Evolutionary conservation across 2,113 vertebrate genomes (phyloP), one percentile per base, ranked within the genome.

Genomic region (Corythornis cristatus): DNA sequence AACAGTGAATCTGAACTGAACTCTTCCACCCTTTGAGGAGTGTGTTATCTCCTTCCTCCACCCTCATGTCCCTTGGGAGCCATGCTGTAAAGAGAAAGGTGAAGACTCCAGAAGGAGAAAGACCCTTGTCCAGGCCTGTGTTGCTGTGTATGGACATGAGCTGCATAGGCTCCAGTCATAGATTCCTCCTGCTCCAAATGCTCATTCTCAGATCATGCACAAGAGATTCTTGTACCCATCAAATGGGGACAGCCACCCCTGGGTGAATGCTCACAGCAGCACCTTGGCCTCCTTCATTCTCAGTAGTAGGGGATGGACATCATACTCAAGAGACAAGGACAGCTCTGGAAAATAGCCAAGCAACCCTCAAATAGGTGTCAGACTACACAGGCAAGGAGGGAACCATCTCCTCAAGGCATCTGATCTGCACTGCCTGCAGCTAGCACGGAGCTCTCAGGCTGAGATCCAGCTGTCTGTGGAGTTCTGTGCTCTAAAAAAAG

Each of bases 191-290:
- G 82, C 71, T 87, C 54, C 89, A 71, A 45, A 48, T 8, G 13
- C 71, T 84, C 1, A 0, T 18, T 3, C 8, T 54, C n/a, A 15
- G n/a, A 42, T 40, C 31, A 18, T 0, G 9, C 25, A 66, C 14
- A 66, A 28, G 66, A 50, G 15, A 53, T 8, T 25, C 46, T 37
- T 73, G 71, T 21, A 26, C 37, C 74, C 82, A 57, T 8, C 74
- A 5, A 26, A 29, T 0, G 29, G 28, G 66, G 33, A 10, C 23
- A 61, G 23, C 19, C 37, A 10, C 21, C 9, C 8, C 51, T 18
- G 21, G 25, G 14, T 2, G 13, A 82, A 33, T 0, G 21, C 76
- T 83, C 29, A 60, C 57, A 85, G 83, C 60, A 80, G 51, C 64
- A 48, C 64, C 50, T 43, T 9, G 37, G 40, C 57, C 57, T 56